Evolutionary conservation across 2,113 vertebrate species (phyloP).

Genomic region (Gymnobelideus leadbeateri): DNA sequence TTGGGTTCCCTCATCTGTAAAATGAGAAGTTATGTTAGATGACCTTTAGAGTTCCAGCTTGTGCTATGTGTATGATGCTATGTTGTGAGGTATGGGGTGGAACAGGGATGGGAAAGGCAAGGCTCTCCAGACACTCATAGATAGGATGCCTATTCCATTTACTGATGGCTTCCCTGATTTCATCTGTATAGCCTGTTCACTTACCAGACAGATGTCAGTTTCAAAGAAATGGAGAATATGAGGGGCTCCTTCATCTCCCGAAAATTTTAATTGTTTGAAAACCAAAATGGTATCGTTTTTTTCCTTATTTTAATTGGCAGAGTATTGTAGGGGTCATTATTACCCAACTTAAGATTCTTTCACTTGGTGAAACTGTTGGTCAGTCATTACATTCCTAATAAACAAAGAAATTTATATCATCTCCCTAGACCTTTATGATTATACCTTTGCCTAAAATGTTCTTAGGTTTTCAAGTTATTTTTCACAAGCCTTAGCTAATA

Average conservation of each 20-base stretch:
- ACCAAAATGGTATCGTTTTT: slow-evolving; percentile 22
- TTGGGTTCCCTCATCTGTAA: too few species aligned
- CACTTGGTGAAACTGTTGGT: slow-evolving; percentile 52
- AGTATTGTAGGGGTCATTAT: background rate
- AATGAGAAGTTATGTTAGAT: too few species aligned
- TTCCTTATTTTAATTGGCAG: slow-evolving; percentile 30
- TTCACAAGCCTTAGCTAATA: slow-evolving; percentile 59
- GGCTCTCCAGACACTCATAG: background rate
- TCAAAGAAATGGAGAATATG: background rate
- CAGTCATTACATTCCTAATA: slow-evolving; percentile 63
- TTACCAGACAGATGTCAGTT: background rate
- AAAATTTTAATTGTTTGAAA: slow-evolving; percentile 43
- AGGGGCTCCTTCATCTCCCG: background rate
- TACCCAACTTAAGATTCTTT: slow-evolving; percentile 18
- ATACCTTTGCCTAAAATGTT: slow-evolving; percentile 45
- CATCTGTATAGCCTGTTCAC: background rate
- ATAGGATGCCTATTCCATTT: background rate
- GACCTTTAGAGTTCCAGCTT: too few species aligned
- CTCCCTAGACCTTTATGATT: slow-evolving; percentile 53
- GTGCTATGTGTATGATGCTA: too few species aligned
- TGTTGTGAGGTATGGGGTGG: too few species aligned
- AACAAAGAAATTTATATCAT: slow-evolving; percentile 53
- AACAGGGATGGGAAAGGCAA: too few species aligned
- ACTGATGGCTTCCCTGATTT: background rate
- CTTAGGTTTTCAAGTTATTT: slow-evolving; percentile 58